A percentile compares a stretch with the other conserved stretches of the same genome.
Evolutionary conservation across 2,888 invertebrate genomes (phyloP).

Genomic region (Oscheius sp.): DNA sequence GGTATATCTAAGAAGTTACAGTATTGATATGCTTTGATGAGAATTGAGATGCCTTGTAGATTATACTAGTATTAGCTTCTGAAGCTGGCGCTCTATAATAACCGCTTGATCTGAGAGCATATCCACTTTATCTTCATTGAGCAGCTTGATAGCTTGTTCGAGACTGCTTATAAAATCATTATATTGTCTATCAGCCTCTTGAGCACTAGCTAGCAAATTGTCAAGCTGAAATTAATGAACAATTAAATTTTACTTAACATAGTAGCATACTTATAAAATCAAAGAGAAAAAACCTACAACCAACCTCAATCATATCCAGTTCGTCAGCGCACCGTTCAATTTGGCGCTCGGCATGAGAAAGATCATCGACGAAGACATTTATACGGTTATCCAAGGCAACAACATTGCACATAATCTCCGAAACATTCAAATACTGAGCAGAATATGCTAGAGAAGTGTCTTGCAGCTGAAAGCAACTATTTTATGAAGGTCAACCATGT

Average conservation of each 20-base stretch:
- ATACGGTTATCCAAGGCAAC: not conserved
- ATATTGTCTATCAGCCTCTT: not conserved
- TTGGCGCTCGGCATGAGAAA: not conserved
- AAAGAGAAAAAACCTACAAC: not conserved
- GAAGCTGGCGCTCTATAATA: not conserved
- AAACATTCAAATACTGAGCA: not conserved
- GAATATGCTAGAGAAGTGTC: not conserved
- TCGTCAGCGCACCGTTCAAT: not conserved
- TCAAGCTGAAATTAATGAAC: slow-evolving; percentile 9
- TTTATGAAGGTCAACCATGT: too few relatives aligned
- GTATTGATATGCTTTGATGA: not conserved
- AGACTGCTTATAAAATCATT: not conserved
- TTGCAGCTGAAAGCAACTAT: not conserved
- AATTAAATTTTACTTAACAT: not conserved
- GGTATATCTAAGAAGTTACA: not conserved
- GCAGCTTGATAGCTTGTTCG: not conserved
- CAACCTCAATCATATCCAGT: not conserved
- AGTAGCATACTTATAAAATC: not conserved
- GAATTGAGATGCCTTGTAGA: not conserved
- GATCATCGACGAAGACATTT: not conserved
- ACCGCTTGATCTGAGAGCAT: not conserved
- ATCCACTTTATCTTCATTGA: not conserved
- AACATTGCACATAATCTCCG: slow-evolving; percentile 1
- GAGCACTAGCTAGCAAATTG: not conserved
- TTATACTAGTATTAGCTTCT: not conserved